Percentiles rank a stretch among this genome's conserved stretches.
Conservation (phyloP, 2,113 vertebrate species). For the Pseudolaguvia tuberculata region DNA sequence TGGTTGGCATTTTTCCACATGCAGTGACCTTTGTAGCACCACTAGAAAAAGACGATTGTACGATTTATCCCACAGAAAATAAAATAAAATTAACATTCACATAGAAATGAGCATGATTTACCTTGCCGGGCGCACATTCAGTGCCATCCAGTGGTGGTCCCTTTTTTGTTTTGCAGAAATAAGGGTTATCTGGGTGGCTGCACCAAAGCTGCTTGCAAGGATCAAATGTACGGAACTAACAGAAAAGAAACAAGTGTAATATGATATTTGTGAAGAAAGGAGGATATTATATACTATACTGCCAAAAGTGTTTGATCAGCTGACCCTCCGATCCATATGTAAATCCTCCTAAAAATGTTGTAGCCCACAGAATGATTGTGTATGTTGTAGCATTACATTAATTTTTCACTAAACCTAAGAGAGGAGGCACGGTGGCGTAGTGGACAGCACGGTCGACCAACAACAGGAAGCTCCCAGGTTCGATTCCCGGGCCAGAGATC, state of each 20-base stretch:
- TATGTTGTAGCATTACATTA: too few relatives aligned
- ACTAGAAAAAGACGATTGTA: constrained; percentile 62
- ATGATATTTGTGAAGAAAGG: not conserved
- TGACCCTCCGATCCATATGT: too few relatives aligned
- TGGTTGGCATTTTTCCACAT: constrained; percentile 96
- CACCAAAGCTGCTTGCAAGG: constrained; percentile 98
- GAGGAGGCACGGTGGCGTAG: too few relatives aligned
- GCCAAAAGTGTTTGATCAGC: too few relatives aligned
- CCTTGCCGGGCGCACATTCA: constrained; percentile 88
- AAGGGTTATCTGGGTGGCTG: constrained; percentile 95
- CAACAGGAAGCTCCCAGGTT: too few relatives aligned
- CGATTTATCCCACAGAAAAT: not conserved
- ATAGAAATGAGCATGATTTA: constrained; percentile 50
- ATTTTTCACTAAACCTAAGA: too few relatives aligned
- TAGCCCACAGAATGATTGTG: too few relatives aligned
- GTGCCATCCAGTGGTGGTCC: constrained; percentile 94
- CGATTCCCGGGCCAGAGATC: too few relatives aligned
- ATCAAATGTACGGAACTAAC: constrained; percentile 93
- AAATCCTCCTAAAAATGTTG: too few relatives aligned
- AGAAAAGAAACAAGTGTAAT: constrained; percentile 23
- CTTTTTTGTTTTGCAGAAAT: constrained; percentile 99
- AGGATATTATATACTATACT: not conserved
- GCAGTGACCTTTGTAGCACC: constrained; percentile 99
- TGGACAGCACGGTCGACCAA: too few relatives aligned
- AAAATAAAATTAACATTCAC: not conserved